Base-by-base conservation (phyloP, 1,140 invertebrate species). In the Centruroides vittatus region DNA sequence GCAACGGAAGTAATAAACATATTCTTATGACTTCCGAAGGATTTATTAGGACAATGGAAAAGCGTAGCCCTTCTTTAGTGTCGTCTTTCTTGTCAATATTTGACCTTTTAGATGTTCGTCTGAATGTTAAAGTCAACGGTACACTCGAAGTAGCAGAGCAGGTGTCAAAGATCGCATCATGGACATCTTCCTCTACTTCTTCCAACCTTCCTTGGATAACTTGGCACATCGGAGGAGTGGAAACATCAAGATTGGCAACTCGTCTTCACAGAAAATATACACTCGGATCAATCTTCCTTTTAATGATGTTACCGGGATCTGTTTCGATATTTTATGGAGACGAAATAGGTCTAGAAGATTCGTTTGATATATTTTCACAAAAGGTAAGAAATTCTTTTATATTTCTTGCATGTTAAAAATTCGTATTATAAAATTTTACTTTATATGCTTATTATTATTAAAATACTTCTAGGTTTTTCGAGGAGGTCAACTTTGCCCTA, bases 271-370 rank as follows among this genome's bases (percentile, higher is more conserved):
- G 70, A 5, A 85, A 86, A 68, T 80, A 80, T 13, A 83, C 81
- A 47, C 58, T 76, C 11, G 82, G 83, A 4, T 77, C 81, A 3
- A 79, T 79, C 10, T 73, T 87, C 51, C 73, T 90, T 60, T 79
- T 84, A 61, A 78, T 88, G 69, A 82, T 84, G 74, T 70, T 91
- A 35, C 87, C 88, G 3, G 88, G 88, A 5, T 86, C 86, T 9
- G 80, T 85, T 0, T 86, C 78, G 65, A 81, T 90, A 65, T 86
- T 89, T 70, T 89, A 89, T 70, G 86, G 86, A 6, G 86, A 90
- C 72, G 87, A 89, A 77, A 80, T 88, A 62, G 80, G 79, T 13
- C 52, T 71, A 9, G 23, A 59, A 34, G 61, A 67, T 35, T 59
- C 58, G 8, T 58, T 57, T 46, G 66, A 71, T 49, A 23, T 50